Conservation (phyloP, 2,113 vertebrate species). For the Semnopithecus entellus region DNA sequence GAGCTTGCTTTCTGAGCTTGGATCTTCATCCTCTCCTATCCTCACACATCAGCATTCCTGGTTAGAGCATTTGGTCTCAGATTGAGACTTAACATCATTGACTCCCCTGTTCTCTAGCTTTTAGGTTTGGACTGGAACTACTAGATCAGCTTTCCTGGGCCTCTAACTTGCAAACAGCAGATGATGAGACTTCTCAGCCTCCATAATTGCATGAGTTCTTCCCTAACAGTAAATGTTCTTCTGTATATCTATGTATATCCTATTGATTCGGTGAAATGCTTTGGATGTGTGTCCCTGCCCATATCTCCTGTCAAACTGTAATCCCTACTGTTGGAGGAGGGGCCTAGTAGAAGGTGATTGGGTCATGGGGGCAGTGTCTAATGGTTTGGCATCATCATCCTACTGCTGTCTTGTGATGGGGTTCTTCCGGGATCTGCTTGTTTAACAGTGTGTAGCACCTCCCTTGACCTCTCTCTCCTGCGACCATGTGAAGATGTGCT, state of each 20-base stretch:
- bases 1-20: background rate
- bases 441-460: too few relatives aligned
- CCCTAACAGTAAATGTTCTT: background rate
- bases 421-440: too few relatives aligned
- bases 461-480: too few relatives aligned
- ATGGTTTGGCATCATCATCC: too few relatives aligned
- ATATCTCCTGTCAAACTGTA: too few relatives aligned
- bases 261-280: background rate
- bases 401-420: too few relatives aligned
- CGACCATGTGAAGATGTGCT: too few relatives aligned
- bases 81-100: too few relatives aligned
- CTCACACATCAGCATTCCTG: background rate
- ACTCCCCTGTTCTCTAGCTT: background rate
- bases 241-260: background rate
- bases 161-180: background rate
- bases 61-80: too few relatives aligned
- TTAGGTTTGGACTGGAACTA: background rate
- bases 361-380: too few relatives aligned
- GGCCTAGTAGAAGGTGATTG: too few relatives aligned
- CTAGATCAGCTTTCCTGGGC: background rate
- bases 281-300: background rate
- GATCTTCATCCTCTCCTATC: background rate
- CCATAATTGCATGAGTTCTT: background rate
- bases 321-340: too few relatives aligned
- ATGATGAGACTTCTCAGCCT: background rate